Percentiles rank a stretch among this genome's conserved stretches.
Conservation (phyloP, 2,797 vertebrate species). For the Etheostoma perlongum region DNA sequence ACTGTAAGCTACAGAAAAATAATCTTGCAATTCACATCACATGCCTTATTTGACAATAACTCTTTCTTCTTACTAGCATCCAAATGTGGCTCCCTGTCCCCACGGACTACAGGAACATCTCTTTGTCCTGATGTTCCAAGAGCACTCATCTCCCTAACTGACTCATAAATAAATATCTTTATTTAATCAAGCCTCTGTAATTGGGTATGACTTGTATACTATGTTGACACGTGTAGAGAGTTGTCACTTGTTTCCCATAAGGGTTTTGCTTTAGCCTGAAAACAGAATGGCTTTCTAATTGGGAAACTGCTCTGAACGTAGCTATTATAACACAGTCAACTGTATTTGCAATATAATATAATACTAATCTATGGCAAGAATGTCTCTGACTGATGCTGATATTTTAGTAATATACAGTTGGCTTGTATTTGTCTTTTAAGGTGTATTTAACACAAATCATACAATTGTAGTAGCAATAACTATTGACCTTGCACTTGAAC, state of each 20-base stretch:
- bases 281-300: constrained; percentile 6
- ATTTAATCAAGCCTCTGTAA: constrained; percentile 7
- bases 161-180: constrained; percentile 1
- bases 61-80: background rate
- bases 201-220: background rate
- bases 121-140: constrained; percentile 16
- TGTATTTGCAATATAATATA: background rate
- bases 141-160: constrained; percentile 3
- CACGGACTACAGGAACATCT: constrained; percentile 20
- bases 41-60: background rate
- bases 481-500: constrained; percentile 16
- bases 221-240: constrained; percentile 10
- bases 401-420: constrained; percentile 11
- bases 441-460: background rate
- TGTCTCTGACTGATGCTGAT: constrained; percentile 3
- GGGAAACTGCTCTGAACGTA: background rate
- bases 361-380: background rate
- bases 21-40: background rate
- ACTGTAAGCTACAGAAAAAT: background rate
- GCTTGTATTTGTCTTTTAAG: constrained; percentile 15
- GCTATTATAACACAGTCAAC: background rate
- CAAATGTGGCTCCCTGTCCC: constrained; percentile 3
- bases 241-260: background rate
- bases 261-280: background rate
- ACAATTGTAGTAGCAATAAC: constrained; percentile 9